phyloP scores from a whole-genome alignment of 2,888 invertebrate species.

The Cinara cedri region DNA sequence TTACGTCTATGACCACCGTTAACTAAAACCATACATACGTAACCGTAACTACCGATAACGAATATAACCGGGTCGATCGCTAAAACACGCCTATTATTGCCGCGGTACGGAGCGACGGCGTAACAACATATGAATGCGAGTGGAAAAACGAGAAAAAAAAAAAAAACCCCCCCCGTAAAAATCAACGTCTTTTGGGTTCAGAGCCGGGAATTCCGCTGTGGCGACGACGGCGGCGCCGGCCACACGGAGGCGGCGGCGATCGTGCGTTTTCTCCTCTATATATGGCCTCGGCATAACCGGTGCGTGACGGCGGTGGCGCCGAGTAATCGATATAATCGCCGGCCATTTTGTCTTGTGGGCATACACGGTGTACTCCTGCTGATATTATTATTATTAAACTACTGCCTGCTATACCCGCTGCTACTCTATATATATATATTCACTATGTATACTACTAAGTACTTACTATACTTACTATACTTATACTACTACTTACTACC shows the following conservation, averaged over 20 bases:
- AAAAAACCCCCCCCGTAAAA: slow-evolving; percentile 14
- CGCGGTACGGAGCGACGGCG: too few relatives aligned
- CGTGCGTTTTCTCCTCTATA: slow-evolving; percentile 43
- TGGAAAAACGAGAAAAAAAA: not conserved
- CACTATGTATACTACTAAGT: not conserved
- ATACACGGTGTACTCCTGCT: not conserved
- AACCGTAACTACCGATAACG: too few relatives aligned
- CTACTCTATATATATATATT: too few relatives aligned
- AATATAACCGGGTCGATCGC: not conserved
- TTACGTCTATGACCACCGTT: too few relatives aligned
- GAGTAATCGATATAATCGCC: slow-evolving; percentile 56
- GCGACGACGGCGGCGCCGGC: too few relatives aligned
- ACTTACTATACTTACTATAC: not conserved
- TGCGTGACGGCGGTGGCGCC: slow-evolving; percentile 56
- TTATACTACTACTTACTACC: not conserved
- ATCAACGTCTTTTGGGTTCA: slow-evolving; percentile 34
- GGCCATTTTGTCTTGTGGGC: slow-evolving; percentile 55
- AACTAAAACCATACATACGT: too few relatives aligned
- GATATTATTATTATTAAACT: slow-evolving; percentile 13
- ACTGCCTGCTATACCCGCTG: not conserved
- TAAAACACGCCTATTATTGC: too few relatives aligned
- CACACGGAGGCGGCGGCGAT: not conserved
- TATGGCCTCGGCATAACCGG: slow-evolving; percentile 43
- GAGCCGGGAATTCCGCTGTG: slow-evolving; percentile 16
- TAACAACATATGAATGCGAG: too few relatives aligned